Conservation (phyloP, 1,140 invertebrate genomes). For the Brachionus sp. region DNA sequence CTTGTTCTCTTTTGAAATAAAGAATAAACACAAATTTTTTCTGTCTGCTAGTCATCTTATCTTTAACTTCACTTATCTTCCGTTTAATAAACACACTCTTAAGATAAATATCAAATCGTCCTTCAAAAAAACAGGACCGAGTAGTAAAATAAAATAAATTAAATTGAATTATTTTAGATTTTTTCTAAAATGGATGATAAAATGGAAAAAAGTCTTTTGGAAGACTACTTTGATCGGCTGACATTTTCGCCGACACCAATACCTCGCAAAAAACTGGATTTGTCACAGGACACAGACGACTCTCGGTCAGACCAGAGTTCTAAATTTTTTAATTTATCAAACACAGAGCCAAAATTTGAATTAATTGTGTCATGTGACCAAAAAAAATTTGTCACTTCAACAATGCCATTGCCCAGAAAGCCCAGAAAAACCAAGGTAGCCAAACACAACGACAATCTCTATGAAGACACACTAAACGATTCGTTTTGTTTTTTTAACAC, state of each 20-base stretch:
- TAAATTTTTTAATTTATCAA: neutral
- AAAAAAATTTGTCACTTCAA: neutral
- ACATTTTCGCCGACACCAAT: slow-evolving; percentile 12
- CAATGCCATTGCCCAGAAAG: slow-evolving; percentile 39
- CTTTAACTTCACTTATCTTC: slow-evolving; percentile 8
- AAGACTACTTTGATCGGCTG: slow-evolving; percentile 2
- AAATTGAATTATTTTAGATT: neutral
- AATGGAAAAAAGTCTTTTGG: neutral
- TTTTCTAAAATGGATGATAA: neutral
- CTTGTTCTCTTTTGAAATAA: slow-evolving; percentile 9
- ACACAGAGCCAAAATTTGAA: neutral
- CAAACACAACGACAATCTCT: neutral
- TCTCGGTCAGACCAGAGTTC: neutral
- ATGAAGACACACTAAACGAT: slow-evolving; percentile 7
- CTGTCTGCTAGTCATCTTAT: neutral
- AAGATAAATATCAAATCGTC: neutral
- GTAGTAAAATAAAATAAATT: neutral
- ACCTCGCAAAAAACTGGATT: neutral
- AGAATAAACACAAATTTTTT: slow-evolving; percentile 17
- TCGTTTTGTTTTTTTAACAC: neutral
- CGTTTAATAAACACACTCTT: neutral
- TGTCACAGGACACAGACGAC: neutral
- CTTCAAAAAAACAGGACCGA: neutral
- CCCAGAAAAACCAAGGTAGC: neutral
- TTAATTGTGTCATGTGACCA: neutral